phyloP scores from a whole-genome alignment of 2,113 vertebrate species.

The Austrofundulus limnaeus region DNA sequence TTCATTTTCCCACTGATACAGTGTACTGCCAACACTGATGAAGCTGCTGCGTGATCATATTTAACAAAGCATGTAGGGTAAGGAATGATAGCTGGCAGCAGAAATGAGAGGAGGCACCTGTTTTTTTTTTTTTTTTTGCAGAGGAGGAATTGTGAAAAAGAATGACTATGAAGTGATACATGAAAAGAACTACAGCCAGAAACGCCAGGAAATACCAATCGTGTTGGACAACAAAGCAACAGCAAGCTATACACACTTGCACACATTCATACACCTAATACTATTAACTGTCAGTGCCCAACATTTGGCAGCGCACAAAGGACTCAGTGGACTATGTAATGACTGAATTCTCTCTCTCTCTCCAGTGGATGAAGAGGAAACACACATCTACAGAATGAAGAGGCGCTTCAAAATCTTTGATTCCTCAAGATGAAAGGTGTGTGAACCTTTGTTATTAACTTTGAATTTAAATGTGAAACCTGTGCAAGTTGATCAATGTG shows the following conservation, averaged over 20 bases:
- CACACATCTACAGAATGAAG: background rate
- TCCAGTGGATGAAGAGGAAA: conserved; percentile 1
- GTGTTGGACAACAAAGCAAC: conserved; percentile 6
- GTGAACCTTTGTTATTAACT: too few species aligned
- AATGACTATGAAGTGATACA: conserved; percentile 29
- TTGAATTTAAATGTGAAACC: too few species aligned
- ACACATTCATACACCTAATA: conserved; percentile 16
- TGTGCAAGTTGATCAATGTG: too few species aligned
- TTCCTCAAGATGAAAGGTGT: too few species aligned
- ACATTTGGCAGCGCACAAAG: conserved; percentile 12
- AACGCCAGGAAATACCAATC: conserved; percentile 20
- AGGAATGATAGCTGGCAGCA: conserved; percentile 43
- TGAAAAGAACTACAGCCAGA: conserved; percentile 10
- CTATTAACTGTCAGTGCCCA: conserved; percentile 1
- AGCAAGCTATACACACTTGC: conserved; percentile 10
- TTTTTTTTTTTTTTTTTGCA: background rate
- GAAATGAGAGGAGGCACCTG: conserved; percentile 43
- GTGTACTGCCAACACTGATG: conserved; percentile 52
- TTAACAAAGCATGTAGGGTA: conserved; percentile 43
- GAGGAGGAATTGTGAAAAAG: conserved; percentile 22
- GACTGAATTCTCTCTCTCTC: conserved; percentile 10
- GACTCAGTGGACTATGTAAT: conserved; percentile 31
- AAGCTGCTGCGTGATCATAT: conserved; percentile 55
- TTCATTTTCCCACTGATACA: conserved; percentile 64
- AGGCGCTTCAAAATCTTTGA: too few species aligned